Base-by-base conservation (phyloP, 1,140 invertebrate species). In the Trinorchestia longiramus region DNA sequence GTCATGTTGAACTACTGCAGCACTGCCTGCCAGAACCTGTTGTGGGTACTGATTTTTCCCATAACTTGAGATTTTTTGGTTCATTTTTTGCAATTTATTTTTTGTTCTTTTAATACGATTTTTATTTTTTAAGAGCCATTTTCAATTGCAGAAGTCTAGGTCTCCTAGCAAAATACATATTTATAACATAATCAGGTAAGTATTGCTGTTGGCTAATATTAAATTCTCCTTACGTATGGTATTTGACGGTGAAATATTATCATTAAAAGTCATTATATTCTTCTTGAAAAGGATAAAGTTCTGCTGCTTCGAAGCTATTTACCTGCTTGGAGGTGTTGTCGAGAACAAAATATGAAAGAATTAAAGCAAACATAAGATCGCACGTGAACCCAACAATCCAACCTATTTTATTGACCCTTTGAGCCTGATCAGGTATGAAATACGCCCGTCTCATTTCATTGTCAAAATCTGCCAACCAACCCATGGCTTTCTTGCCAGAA, bases 401-500 rank as follows among this genome's bases (percentile, higher is more conserved):
- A 43, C 92, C 92, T 8, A 94, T 94, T 47, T 45, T 43, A 47
- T 94, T 94, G 40, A 94, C 92, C 11, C 44, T 43, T 0, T 45
- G 43, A n/a, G 92, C 92, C 44, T 94, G 43, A 17, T 94, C 41
- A 17, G 92, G 92, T 8, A 94, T 44, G 36, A 45, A 40, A 45
- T 40, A n/a, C 17, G 43, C 43, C 8, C 43, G 43, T 94, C 44
- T 44, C 36, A 94, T 44, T 40, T 94, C 92, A 40, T 47, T 44
- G 44, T 45, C 92, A n/a, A 94, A 47, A 94, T 94, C 92, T 45
- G 92, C 43, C 41, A 94, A n/a, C 92, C 92, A 94, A 47, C 43
- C 92, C 43, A 45, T 19, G 19, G 8, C 23, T 40, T 44, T 94
- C 43, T 45, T 94, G 6, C 40, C 19, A 0, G 92, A 45, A 45